phyloP scores from a whole-genome alignment of 2,113 vertebrate genomes.

The Marmota flaviventris region DNA sequence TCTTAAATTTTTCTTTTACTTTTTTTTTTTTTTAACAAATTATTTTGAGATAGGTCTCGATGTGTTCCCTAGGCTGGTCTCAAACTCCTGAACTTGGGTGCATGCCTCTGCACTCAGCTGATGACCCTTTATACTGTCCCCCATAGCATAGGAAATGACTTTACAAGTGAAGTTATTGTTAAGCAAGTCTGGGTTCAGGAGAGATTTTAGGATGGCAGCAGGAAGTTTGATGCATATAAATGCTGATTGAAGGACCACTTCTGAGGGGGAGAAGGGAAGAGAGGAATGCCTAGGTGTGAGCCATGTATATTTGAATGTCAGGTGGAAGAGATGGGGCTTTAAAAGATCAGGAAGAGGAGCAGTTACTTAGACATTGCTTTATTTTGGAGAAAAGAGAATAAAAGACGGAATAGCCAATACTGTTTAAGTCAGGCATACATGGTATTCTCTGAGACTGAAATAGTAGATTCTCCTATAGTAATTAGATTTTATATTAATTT shows the following conservation, averaged over 20 bases:
- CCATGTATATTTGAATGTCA: background rate
- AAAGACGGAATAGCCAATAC: background rate
- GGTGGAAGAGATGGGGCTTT: background rate
- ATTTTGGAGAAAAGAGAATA: background rate
- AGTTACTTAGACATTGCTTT: slow-evolving; percentile 32
- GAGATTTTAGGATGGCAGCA: background rate
- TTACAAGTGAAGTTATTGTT: background rate
- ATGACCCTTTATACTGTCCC: background rate
- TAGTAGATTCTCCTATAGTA: background rate
- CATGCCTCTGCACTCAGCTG: too few species aligned
- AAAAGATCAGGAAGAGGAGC: background rate
- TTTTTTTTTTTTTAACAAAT: background rate
- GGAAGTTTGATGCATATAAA: background rate
- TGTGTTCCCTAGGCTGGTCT: background rate
- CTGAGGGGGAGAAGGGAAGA: background rate
- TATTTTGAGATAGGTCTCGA: background rate
- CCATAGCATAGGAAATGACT: background rate
- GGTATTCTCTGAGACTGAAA: background rate
- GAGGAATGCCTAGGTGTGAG: background rate
- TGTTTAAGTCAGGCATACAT: background rate
- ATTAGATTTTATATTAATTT: background rate
- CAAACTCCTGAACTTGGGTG: background rate
- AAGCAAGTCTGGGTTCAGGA: background rate
- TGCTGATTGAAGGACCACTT: background rate
- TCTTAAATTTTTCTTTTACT: background rate